These are phyloP conservation scores for Suncus etruscus DNA, from an alignment of 2,113 vertebrate genomes.

Conservation along the genomic window DNA sequence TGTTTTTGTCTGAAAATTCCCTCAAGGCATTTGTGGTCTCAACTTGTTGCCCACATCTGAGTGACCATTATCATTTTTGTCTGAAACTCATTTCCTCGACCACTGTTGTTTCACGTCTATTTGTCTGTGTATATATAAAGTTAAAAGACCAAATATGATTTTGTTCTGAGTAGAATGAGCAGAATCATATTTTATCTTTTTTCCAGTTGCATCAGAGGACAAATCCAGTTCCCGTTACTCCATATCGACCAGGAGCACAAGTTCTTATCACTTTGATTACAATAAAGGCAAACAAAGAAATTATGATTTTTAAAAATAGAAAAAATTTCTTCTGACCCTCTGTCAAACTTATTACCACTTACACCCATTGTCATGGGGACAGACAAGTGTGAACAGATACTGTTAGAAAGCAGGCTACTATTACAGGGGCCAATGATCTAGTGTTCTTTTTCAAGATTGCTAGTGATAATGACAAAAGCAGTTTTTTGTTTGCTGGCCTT, in stretches of 20 bases:
- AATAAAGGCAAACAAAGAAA: background rate
- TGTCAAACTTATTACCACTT: background rate
- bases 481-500: background rate
- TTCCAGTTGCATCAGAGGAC: background rate
- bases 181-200: background rate
- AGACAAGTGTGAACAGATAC: background rate
- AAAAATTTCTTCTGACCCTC: background rate
- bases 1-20: background rate
- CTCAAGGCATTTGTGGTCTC: background rate
- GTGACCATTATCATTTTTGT: background rate
- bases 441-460: conserved; percentile 16
- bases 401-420: background rate
- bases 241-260: conserved; percentile 30
- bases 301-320: background rate
- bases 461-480: background rate
- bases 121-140: too few relatives aligned
- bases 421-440: background rate
- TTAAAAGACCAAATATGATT: background rate
- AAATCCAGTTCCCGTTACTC: background rate
- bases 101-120: background rate
- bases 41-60: background rate
- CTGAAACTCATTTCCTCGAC: background rate
- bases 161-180: background rate
- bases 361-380: background rate
- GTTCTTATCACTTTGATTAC: background rate